Evolutionary conservation across 2,888 invertebrate genomes (phyloP), one percentile per base, ranked within the genome.

Genomic region (Andrena haemorrhoa): DNA sequence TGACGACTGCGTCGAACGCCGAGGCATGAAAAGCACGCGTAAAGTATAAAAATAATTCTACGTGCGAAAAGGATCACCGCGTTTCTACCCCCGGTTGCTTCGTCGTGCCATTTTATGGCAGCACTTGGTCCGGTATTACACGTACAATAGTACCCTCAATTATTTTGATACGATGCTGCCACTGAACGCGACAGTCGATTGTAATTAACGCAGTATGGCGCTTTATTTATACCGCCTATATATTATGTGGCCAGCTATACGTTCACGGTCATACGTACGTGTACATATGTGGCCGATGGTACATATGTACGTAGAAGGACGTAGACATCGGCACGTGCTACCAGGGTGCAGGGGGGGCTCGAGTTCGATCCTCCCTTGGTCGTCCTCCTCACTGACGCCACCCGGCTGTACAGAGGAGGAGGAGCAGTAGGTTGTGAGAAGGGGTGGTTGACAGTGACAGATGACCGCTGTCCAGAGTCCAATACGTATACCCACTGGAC

Each of bases 271-370:
- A 70, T 77, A 61, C 70, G 47, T 10, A 63, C 35, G 47, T n/a
- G 53, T 75, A 77, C 64, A 79, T 76, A 75, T 60, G 51, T 82
- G 74, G 20, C 6, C 0, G 26, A 77, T 47, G 70, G 53, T 74
- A 66, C 75, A 56, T 65, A 74, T 49, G 61, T 20, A 33, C 72
- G 58, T 68, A 68, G 65, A 79, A 60, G 81, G 78, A 83, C 82
- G 85, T 85, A 87, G 90, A 90, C 89, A 91, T 90, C 89, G 92
- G 92, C 92, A 93, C 92, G 92, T 92, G 92, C 90, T 92, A 81
- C 79, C 85, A 80, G 84, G 85, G 74, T 84, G 84, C 70, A 79
- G 74, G 82, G 74, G 82, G 87, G 88, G 84, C 84, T 86, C 81
- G 84, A 80, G 72, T 88, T 90, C 90, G 88, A 88, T 90, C 83